A percentile compares a stretch with the other conserved stretches of the same genome.
phyloP scores from a whole-genome alignment of 2,797 vertebrate genomes.

The Capromys pilorides region DNA sequence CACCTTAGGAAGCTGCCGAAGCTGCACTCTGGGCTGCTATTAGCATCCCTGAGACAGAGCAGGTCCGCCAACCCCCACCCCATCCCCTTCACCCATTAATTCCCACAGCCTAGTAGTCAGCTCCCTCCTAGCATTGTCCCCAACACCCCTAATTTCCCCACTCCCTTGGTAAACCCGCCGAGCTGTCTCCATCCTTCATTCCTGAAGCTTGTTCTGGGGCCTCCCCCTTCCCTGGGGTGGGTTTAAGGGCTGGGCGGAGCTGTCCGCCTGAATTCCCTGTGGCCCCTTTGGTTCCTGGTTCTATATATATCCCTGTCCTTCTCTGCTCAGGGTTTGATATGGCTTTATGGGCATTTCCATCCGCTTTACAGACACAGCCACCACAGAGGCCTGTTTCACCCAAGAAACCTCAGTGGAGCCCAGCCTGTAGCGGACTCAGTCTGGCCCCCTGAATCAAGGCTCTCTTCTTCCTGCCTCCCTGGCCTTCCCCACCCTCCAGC shows the following conservation, averaged over 20 bases:
- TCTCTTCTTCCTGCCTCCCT: conserved; percentile 85
- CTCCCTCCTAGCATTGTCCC: conserved; percentile 73
- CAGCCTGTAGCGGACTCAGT: conserved; percentile 86
- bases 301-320: conserved; percentile 86
- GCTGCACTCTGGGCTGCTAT: not conserved
- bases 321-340: conserved; percentile 87
- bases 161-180: conserved; percentile 74
- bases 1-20: not conserved
- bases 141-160: conserved; percentile 74
- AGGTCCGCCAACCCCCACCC: not conserved
- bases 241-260: conserved; percentile 86
- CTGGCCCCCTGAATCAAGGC: conserved; percentile 89
- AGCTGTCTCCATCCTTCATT: conserved; percentile 83
- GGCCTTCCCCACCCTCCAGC: conserved; percentile 72
- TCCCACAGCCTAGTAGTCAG: conserved; percentile 35
- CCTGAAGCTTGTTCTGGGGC: conserved; percentile 79
- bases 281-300: conserved; percentile 87
- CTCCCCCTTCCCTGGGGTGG: conserved; percentile 81
- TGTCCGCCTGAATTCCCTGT: conserved; percentile 83
- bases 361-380: conserved; percentile 87
- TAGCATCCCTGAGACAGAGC: not conserved
- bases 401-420: conserved; percentile 86
- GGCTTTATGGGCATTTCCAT: conserved; percentile 90
- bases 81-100: not conserved
- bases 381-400: conserved; percentile 89